Evolutionary conservation across 2,113 vertebrate species (phyloP).

Genomic region (Petrocephalus zakoni): DNA sequence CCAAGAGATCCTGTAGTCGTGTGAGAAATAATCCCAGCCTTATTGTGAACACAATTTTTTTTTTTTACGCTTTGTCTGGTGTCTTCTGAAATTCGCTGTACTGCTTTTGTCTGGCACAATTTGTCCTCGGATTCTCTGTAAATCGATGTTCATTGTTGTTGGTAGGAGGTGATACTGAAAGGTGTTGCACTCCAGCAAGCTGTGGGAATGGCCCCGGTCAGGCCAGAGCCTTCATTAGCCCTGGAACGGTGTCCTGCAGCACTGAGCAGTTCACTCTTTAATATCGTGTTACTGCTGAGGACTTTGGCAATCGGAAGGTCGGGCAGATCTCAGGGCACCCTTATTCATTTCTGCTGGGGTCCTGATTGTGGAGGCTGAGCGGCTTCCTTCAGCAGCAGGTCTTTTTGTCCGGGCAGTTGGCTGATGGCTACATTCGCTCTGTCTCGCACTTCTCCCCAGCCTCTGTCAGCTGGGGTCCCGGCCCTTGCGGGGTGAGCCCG

Average conservation of each 20-base stretch:
- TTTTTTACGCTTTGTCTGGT: background rate
- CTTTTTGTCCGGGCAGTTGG: background rate
- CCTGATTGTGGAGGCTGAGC: background rate
- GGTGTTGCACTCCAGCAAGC: background rate
- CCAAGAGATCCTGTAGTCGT: background rate
- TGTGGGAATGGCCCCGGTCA: background rate
- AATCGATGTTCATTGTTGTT: background rate
- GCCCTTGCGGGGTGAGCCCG: no score
- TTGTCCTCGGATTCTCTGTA: background rate
- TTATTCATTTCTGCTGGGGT: background rate
- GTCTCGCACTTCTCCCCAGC: slow-evolving; percentile 51
- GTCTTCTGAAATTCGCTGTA: background rate
- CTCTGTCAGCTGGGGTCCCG: no score
- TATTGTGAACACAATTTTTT: background rate
- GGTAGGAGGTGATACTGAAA: background rate
- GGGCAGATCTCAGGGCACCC: background rate
- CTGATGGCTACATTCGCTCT: background rate
- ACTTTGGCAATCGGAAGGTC: background rate
- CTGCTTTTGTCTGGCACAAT: no score
- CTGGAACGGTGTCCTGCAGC: background rate
- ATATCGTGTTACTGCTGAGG: background rate
- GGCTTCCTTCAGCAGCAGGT: background rate
- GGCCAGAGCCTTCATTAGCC: background rate
- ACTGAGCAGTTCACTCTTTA: background rate
- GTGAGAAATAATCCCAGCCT: background rate